Evolutionary conservation across 2,797 vertebrate species (phyloP), one percentile per base, ranked within the genome.

Genomic region (Premnoplex brunnescens): DNA sequence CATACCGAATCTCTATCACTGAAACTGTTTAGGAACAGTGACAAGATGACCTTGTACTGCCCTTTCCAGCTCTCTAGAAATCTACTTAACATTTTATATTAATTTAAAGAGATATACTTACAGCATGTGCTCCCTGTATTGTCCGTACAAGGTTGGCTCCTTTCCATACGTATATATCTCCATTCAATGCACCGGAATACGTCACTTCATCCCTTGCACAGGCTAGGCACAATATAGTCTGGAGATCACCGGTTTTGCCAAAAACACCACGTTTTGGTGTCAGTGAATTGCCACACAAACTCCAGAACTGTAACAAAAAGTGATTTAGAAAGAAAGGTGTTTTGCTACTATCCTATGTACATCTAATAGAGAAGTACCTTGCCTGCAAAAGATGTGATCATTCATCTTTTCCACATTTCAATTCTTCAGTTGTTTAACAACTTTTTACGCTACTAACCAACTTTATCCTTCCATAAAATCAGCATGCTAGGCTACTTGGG

Each of bases 81-180:
- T 59, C 30, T 32, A 2, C 8, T 89, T n/a, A 82, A 32, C 20
- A 77, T 43, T 49, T 69, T 27, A 32, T 13, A 36, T 14, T n/a
- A 27, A 46, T 68, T 93, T 51, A 34, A 68, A 64, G 69, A 73
- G 14, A 26, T 12, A 28, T 67, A 98, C 98, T 98, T 97, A 99
- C 99, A 98, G 98, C 98, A 79, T 99, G 99, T 75, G 99, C 99
- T 95, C 99, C 99, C 96, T 99, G 99, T 93, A 99, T 98, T 16
- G 99, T 99, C 95, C 99, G 98, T 89, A 98, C 98, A 63, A 99
- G 98, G 96, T 98, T 99, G 98, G 99, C 97, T 93, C 99, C 99
- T 97, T 99, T 99, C 99, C 99, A 99, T 24, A 99, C 98, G 7
- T 99, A 99, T 93, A 99, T 99, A 96, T 99, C 99, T 62, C 99